These are phyloP conservation scores for Mimas tiliae DNA, from an alignment of 2,888 invertebrate genomes.

Conservation along the genomic window DNA sequence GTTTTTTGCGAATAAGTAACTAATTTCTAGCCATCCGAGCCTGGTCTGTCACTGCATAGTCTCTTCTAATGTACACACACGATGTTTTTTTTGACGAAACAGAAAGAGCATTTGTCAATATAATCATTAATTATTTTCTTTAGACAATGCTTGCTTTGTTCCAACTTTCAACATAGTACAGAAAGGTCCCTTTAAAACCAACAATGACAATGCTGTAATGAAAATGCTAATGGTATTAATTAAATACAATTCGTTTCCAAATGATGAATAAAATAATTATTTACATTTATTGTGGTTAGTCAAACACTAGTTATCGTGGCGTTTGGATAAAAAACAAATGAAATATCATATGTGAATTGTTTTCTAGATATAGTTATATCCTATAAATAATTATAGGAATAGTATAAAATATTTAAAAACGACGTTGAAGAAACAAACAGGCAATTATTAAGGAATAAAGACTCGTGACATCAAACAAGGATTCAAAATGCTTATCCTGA, in stretches of 20 bases:
- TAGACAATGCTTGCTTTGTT: background rate
- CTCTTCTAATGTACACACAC: too few species aligned
- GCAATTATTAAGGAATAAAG: background rate
- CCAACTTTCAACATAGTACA: background rate
- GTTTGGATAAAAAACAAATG: background rate
- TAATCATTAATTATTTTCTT: background rate
- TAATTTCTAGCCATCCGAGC: too few species aligned
- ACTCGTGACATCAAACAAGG: background rate
- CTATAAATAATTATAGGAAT: too few species aligned
- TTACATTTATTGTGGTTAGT: slow-evolving; percentile 4
- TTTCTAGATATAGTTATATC: background rate
- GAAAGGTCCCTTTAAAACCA: slow-evolving; percentile 6
- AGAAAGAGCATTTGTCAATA: background rate
- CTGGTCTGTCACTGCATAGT: too few species aligned
- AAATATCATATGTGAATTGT: background rate
- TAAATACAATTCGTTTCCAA: slow-evolving; percentile 2
- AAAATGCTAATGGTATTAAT: slow-evolving; percentile 38
- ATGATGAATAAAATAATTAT: slow-evolving; percentile 31
- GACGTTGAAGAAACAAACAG: too few species aligned
- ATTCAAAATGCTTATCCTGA: slow-evolving; percentile 57
- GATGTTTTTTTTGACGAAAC: too few species aligned
- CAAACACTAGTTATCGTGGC: background rate
- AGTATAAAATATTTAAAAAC: too few species aligned
- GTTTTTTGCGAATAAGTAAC: too few species aligned
- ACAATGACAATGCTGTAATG: slow-evolving; percentile 30